Evolutionary conservation across 2,113 vertebrate species (phyloP).

Genomic region (Corvus moneduloides): DNA sequence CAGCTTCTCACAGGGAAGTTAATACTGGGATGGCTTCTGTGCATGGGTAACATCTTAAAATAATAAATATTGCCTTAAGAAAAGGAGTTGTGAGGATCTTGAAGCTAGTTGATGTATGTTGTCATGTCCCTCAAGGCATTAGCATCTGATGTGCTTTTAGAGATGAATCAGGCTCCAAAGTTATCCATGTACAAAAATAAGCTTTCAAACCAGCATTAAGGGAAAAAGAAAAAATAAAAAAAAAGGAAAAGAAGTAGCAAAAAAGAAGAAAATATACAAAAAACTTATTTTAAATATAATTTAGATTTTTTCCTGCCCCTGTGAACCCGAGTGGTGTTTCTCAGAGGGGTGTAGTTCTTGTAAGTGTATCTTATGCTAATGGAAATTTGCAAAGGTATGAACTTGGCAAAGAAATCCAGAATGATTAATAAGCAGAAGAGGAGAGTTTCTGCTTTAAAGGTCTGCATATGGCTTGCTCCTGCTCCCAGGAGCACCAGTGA

Average conservation of each 20-base stretch:
- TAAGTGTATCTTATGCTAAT: neutral
- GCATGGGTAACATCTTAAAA: neutral
- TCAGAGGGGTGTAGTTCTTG: neutral
- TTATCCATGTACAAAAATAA: constrained; percentile 14
- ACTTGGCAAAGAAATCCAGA: neutral
- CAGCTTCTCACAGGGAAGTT: neutral
- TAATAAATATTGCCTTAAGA: constrained; percentile 37
- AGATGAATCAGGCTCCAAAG: neutral
- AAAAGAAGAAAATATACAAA: neutral
- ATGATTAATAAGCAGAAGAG: neutral
- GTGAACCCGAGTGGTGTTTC: neutral
- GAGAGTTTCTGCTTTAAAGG: neutral
- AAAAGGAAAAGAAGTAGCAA: fast-evolving
- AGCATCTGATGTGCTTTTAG: constrained; percentile 31
- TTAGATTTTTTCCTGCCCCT: neutral
- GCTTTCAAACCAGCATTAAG: neutral
- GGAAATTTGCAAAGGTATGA: neutral
- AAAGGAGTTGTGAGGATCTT: neutral
- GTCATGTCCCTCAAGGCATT: constrained; percentile 23
- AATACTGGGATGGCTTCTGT: neutral
- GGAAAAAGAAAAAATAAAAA: too few relatives aligned
- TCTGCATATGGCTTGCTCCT: neutral
- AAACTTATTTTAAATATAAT: neutral
- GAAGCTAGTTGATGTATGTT: constrained; percentile 9
- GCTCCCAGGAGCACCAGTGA: neutral